phyloP scores from a whole-genome alignment of 2,113 vertebrate genomes.

The Hylia prasina region DNA sequence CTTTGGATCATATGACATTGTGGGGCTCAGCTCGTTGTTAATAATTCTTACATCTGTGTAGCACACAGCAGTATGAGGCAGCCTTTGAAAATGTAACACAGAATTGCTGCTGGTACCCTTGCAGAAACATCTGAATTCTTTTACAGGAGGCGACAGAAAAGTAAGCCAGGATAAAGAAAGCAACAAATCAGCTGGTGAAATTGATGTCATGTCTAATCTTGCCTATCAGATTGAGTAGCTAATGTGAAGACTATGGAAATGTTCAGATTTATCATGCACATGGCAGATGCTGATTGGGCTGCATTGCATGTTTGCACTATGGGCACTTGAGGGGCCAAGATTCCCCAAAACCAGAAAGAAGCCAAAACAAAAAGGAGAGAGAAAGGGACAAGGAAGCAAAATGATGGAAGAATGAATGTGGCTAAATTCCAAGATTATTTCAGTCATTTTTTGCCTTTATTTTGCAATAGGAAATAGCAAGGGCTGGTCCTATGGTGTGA shows the following conservation, averaged over 20 bases:
- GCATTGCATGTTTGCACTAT: fast-evolving
- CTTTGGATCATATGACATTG: not conserved
- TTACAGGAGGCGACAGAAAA: not conserved
- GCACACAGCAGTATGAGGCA: not conserved
- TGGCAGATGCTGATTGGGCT: not conserved
- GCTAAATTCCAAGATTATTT: not conserved
- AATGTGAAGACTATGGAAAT: not conserved
- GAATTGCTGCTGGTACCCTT: not conserved
- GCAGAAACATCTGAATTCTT: not conserved
- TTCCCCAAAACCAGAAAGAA: not conserved
- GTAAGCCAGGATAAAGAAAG: not conserved
- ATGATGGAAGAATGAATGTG: not conserved
- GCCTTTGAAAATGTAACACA: not conserved
- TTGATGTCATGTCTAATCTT: not conserved
- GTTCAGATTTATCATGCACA: not conserved
- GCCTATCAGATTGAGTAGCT: not conserved
- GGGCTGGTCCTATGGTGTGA: not conserved
- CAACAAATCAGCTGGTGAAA: not conserved
- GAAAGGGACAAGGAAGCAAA: not conserved
- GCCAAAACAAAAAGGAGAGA: not conserved
- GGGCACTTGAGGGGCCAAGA: not conserved
- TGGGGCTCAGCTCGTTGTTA: not conserved
- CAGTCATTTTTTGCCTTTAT: not conserved
- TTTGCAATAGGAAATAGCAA: not conserved
- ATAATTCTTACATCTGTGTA: constrained; percentile 16